phyloP scores from a whole-genome alignment of 2,888 invertebrate genomes.

The Drosophila anceps region DNA sequence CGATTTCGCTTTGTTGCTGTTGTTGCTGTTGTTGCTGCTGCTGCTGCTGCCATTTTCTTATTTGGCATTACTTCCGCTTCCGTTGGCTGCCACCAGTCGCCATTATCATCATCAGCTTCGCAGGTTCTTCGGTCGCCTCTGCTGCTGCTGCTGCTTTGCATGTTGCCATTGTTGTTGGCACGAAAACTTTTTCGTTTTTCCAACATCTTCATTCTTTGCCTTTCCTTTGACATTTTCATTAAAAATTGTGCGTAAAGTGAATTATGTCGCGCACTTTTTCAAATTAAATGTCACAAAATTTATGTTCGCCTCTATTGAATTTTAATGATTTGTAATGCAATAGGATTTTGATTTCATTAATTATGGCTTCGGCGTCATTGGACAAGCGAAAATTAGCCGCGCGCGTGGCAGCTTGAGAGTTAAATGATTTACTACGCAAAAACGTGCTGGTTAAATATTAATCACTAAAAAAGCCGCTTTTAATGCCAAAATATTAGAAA shows the following conservation, averaged over 20 bases:
- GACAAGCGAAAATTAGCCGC: slow-evolving; percentile 2
- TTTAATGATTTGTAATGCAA: slow-evolving; percentile 69
- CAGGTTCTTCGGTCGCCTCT: slow-evolving; percentile 7
- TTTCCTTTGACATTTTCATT: slow-evolving; percentile 76
- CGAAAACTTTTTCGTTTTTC: slow-evolving; percentile 54
- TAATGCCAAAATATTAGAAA: background rate
- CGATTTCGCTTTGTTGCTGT: slow-evolving; percentile 37
- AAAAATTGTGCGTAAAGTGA: slow-evolving; percentile 71
- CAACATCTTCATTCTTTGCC: slow-evolving; percentile 23
- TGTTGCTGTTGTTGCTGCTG: slow-evolving; percentile 25
- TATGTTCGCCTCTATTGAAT: slow-evolving; percentile 71
- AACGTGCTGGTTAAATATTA: slow-evolving; percentile 30
- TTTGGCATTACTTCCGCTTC: slow-evolving; percentile 80
- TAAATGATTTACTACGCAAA: slow-evolving; percentile 33
- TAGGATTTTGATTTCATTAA: slow-evolving; percentile 67
- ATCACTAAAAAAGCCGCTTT: background rate
- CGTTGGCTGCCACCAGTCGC: slow-evolving; percentile 64
- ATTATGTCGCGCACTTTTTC: slow-evolving; percentile 68
- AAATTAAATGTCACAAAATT: slow-evolving; percentile 74
- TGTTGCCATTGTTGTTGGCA: slow-evolving; percentile 47
- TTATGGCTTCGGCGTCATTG: slow-evolving; percentile 39
- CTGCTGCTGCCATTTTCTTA: slow-evolving; percentile 44
- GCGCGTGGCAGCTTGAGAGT: background rate
- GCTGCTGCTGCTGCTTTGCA: slow-evolving; percentile 45
- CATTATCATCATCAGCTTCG: slow-evolving; percentile 47